These are phyloP conservation scores for Acleris emargana DNA, from an alignment of 2,888 invertebrate species.

Conservation along the genomic window DNA sequence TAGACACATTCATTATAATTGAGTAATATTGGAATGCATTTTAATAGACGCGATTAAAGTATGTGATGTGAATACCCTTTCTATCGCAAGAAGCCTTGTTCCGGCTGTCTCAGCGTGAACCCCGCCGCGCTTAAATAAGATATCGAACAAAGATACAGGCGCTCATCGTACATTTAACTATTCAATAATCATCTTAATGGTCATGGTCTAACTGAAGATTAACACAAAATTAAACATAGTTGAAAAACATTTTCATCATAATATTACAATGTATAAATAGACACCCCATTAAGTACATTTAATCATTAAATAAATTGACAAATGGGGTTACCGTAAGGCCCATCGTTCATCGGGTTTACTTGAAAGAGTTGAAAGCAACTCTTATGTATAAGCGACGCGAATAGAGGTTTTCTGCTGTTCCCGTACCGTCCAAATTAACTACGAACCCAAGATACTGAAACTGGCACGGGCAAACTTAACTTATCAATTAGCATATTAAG, in stretches of 20 bases:
- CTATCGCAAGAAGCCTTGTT: slow-evolving; percentile 11
- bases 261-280: slow-evolving; percentile 1
- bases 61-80: slow-evolving; percentile 10
- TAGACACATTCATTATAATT: slow-evolving; percentile 23
- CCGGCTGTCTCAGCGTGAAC: slow-evolving; percentile 1
- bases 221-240: slow-evolving; percentile 17
- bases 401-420: too few relatives aligned
- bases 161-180: slow-evolving; percentile 2
- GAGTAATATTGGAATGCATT: slow-evolving; percentile 33
- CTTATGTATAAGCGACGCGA: too few relatives aligned
- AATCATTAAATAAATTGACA: slow-evolving; percentile 18
- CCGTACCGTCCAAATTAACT: too few relatives aligned
- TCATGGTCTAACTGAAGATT: slow-evolving; percentile 21
- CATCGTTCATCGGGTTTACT: too few relatives aligned
- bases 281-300: slow-evolving; percentile 27
- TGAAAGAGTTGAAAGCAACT: too few relatives aligned
- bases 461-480: too few relatives aligned
- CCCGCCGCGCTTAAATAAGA: background rate
- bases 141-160: background rate
- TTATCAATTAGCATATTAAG: too few relatives aligned
- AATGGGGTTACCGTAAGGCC: slow-evolving; percentile 17
- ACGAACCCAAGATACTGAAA: too few relatives aligned
- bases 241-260: slow-evolving; percentile 4
- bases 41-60: slow-evolving; percentile 15
- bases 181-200: slow-evolving; percentile 3